A percentile compares a stretch with the other conserved stretches of the same genome.
These are phyloP conservation scores for Hypercompe scribonia DNA, from an alignment of 2,888 invertebrate genomes.

Conservation along the genomic window DNA sequence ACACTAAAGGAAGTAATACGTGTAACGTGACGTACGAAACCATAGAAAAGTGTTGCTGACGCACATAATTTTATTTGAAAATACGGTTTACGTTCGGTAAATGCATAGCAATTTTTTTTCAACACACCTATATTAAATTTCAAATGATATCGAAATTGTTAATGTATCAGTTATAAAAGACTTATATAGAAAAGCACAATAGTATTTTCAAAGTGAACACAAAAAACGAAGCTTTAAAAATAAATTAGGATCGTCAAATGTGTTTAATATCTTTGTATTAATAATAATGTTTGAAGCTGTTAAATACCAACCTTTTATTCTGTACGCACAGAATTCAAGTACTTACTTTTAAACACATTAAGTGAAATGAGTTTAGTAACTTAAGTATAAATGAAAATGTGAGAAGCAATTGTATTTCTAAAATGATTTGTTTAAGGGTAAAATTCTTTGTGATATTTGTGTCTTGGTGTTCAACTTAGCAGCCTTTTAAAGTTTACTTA, in stretches of 20 bases:
- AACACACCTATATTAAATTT: background rate
- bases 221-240: slow-evolving; percentile 27
- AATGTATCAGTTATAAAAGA: too few species aligned
- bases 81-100: too few species aligned
- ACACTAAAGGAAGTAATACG: too few species aligned
- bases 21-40: too few species aligned
- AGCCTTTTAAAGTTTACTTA: background rate
- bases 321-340: slow-evolving; percentile 17
- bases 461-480: background rate
- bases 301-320: slow-evolving; percentile 14
- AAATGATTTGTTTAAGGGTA: background rate
- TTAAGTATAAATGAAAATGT: background rate
- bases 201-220: slow-evolving; percentile 4
- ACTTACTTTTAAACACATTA: background rate
- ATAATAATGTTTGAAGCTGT: slow-evolving; percentile 1
- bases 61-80: too few species aligned
- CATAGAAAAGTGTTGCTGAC: too few species aligned
- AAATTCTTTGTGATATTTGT: background rate
- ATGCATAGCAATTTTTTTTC: background rate
- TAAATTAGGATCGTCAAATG: slow-evolving; percentile 12
- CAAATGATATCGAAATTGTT: background rate
- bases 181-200: too few species aligned
- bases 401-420: background rate
- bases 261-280: slow-evolving; percentile 25
- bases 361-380: background rate